Conservation (phyloP, 2,888 invertebrate genomes). For the Coenonympha glycerion region DNA sequence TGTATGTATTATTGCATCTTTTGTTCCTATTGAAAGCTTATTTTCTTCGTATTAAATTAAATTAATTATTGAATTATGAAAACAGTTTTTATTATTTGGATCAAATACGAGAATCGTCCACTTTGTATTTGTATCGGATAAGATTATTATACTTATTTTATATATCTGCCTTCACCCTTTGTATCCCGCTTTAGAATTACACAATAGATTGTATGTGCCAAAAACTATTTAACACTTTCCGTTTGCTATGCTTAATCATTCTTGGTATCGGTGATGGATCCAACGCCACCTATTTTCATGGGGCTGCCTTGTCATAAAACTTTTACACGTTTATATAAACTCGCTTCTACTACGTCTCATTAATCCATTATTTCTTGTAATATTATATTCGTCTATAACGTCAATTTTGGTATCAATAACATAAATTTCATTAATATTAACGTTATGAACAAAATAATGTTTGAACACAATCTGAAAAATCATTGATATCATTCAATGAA, state of each 20-base stretch:
- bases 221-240: conserved; percentile 57
- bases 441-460: neutral
- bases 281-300: conserved; percentile 55
- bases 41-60: no score
- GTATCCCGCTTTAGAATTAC: conserved; percentile 30
- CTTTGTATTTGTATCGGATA: no score
- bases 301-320: conserved; percentile 36
- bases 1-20: no score
- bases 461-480: neutral
- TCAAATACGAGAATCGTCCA: no score
- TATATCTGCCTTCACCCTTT: conserved; percentile 28
- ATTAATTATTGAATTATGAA: no score
- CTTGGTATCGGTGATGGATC: conserved; percentile 74
- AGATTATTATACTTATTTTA: no score
- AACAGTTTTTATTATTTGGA: no score
- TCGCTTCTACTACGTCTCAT: conserved; percentile 19
- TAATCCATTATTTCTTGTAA: neutral
- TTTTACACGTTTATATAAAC: conserved; percentile 22
- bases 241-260: conserved; percentile 72
- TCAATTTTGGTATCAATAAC: neutral
- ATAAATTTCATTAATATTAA: neutral
- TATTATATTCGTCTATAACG: neutral
- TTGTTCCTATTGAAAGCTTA: no score
- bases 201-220: conserved; percentile 31
- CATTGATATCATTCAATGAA: conserved; percentile 2